Evolutionary conservation across 2,113 vertebrate species (phyloP), one percentile per base, ranked within the genome.

Genomic region (Cyanoliseus patagonus): DNA sequence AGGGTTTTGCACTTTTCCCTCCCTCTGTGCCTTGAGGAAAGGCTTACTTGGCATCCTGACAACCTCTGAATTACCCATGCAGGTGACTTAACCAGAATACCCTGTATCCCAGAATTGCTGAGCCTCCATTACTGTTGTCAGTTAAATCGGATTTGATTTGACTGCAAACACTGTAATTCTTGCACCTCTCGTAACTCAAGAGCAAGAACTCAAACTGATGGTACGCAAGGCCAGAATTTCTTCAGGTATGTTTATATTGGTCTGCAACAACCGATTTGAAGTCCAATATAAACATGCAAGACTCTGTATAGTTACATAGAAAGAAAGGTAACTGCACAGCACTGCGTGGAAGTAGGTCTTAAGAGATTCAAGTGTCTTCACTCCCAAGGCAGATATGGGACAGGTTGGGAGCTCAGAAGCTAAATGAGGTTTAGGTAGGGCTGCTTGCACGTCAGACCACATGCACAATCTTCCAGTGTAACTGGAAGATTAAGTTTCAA

Each of bases 21-120:
- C 59, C 41, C 66, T 91, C 35, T 91, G 23, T 95, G 68, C 83
- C 69, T 90, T 93, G 51, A 76, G 88, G 92, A 88, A 93, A 92
- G 59, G 73, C 90, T 98, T 94, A 39, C 42, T 94, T 95, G 91
- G 90, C 91, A 95, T 78, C 57, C 14, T 9, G 59, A 85, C 75
- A 92, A 42, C 41, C 28, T 86, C 47, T 63, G 62, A 95, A 88
- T 92, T 91, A 84, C 53, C 73, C 41, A 3, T 75, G 83, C 53
- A 92, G 86, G 92, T 96, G 94, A 89, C 59, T 94, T 93, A 81
- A 68, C 23, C 44, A 80, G 87, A 93, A 69, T 76, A 87, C 84
- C 33, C 33, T 66, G 81, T 55, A 72, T 91, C 15, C 73, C 63
- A 87, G 94, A 94, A 75, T 14, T 83, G 78, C 53, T 77, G 75